These are phyloP conservation scores for Caenorhabditis sp. DNA, from an alignment of 2,888 invertebrate species.

Conservation along the genomic window DNA sequence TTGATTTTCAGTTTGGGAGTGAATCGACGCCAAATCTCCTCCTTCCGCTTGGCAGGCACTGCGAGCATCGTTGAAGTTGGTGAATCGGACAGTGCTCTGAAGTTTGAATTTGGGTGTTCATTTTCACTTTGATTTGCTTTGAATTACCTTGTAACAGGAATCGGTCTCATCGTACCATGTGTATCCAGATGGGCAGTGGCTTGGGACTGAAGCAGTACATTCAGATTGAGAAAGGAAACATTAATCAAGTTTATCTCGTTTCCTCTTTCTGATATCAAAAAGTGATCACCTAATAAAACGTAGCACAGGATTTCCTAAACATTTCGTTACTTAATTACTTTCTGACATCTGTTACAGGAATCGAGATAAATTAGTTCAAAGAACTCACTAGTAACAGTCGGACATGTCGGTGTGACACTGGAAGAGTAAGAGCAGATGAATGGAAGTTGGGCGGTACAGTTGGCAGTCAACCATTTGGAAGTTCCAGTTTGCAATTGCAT, in stretches of 20 bases:
- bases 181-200: conserved; percentile 63
- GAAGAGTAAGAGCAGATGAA: conserved; percentile 56
- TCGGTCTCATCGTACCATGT: conserved; percentile 60
- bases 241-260: no score
- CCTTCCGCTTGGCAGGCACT: conserved; percentile 60
- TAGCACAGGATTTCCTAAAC: no score
- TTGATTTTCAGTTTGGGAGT: conserved; percentile 46
- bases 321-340: no score
- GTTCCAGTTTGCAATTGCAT: conserved; percentile 56
- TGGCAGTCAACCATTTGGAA: conserved; percentile 56
- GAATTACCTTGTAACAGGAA: conserved; percentile 51
- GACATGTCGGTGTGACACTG: conserved; percentile 48
- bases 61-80: conserved; percentile 59
- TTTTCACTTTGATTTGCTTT: background rate
- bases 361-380: no score
- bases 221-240: no score
- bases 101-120: background rate
- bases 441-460: conserved; percentile 47
- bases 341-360: no score
- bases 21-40: conserved; percentile 61
- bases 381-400: conserved; percentile 46
- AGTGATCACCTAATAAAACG: no score
- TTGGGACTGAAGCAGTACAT: conserved; percentile 58
- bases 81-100: conserved; percentile 48
- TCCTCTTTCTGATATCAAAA: no score